Conservation (phyloP, 2,888 invertebrate genomes). For the Eubasilissa splendida region DNA sequence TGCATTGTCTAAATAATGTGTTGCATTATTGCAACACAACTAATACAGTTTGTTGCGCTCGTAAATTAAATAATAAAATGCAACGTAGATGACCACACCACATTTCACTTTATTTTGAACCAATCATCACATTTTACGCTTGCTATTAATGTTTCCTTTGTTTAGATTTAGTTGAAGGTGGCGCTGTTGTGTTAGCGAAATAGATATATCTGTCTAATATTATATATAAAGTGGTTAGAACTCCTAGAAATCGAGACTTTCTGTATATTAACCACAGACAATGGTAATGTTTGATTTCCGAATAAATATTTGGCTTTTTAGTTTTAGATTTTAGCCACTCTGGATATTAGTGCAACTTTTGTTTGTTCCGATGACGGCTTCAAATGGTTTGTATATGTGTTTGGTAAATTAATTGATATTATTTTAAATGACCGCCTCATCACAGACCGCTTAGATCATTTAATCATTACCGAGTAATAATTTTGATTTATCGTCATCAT, state of each 20-base stretch:
- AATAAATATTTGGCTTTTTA: background rate
- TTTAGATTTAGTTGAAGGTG: background rate
- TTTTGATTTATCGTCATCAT: too few relatives aligned
- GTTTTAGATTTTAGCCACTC: background rate
- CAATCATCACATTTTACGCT: conserved; percentile 4
- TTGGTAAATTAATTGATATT: too few relatives aligned
- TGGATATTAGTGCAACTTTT: background rate
- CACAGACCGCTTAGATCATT: too few relatives aligned
- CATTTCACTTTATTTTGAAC: background rate
- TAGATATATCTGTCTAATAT: background rate
- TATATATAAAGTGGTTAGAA: too few relatives aligned
- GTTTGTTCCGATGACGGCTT: background rate
- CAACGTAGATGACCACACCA: too few relatives aligned
- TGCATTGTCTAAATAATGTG: too few relatives aligned
- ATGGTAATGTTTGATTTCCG: too few relatives aligned
- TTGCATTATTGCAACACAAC: background rate
- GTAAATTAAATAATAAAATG: too few relatives aligned
- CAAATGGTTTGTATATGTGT: background rate
- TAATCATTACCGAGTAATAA: too few relatives aligned
- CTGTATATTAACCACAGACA: too few relatives aligned
- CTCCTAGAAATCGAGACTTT: too few relatives aligned
- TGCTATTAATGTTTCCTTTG: background rate
- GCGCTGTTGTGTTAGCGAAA: background rate
- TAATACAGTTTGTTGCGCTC: background rate
- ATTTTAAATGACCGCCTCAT: too few relatives aligned